Percentiles rank a stretch among this genome's conserved stretches.
Conservation (phyloP, 2,888 invertebrate genomes). For the Platycheirus albimanus region DNA sequence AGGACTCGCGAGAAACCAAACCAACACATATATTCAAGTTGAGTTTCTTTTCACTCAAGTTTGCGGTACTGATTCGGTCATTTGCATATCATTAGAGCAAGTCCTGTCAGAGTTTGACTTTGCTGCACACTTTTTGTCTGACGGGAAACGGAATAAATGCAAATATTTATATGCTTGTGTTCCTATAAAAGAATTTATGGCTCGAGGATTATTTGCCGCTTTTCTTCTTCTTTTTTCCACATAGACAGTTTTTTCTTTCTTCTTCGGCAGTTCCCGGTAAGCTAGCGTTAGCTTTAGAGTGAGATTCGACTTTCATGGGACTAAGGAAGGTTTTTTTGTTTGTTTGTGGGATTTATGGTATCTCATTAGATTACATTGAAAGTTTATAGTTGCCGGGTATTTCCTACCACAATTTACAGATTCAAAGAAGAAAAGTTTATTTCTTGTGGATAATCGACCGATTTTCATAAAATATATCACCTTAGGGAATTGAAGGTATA, state of each 20-base stretch:
- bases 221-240: neutral
- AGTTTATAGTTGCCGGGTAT: slow-evolving; percentile 15
- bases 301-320: slow-evolving; percentile 23
- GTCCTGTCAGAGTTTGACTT: slow-evolving; percentile 41
- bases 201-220: slow-evolving; percentile 43
- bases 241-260: neutral
- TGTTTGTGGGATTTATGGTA: slow-evolving; percentile 63
- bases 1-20: neutral
- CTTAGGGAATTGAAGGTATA: neutral
- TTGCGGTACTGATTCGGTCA: slow-evolving; percentile 66
- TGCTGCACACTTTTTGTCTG: slow-evolving; percentile 26
- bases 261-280: neutral
- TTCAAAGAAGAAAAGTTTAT: slow-evolving; percentile 4
- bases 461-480: slow-evolving; percentile 10
- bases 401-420: neutral
- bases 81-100: slow-evolving; percentile 70
- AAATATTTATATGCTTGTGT: slow-evolving; percentile 46
- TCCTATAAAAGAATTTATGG: slow-evolving; percentile 47
- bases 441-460: slow-evolving; percentile 31
- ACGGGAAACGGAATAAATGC: slow-evolving; percentile 50
- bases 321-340: slow-evolving; percentile 46
- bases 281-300: slow-evolving; percentile 10
- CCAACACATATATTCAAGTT: slow-evolving; percentile 25
- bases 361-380: slow-evolving; percentile 67
- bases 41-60: slow-evolving; percentile 21